Evolutionary conservation across 2,113 vertebrate species (phyloP).

Genomic region (Daphoenositta chrysoptera): DNA sequence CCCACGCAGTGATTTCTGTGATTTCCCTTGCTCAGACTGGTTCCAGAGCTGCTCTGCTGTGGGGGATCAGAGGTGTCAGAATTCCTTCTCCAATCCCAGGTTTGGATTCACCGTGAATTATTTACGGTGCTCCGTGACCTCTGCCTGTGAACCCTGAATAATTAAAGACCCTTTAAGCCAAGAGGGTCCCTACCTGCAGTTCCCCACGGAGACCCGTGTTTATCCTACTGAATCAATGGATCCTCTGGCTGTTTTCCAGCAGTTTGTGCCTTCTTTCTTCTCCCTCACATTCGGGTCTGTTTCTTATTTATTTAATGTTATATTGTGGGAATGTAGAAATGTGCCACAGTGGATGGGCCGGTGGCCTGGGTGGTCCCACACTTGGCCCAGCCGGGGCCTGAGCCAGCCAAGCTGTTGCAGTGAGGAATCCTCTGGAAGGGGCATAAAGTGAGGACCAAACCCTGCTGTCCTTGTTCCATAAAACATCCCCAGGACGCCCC

Average conservation of each 20-base stretch:
- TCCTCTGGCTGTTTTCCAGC: not conserved
- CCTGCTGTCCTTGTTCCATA: not conserved
- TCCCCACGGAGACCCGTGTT: fast-evolving
- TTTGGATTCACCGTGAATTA: not conserved
- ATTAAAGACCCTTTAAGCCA: not conserved
- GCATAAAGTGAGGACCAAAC: not conserved
- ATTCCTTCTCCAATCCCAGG: not conserved
- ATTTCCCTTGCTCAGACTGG: not conserved
- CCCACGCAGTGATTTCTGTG: fast-evolving
- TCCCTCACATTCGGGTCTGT: not conserved
- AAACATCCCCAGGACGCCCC: not conserved
- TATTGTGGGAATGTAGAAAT: not conserved
- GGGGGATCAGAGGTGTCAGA: not conserved
- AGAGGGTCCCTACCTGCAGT: not conserved
- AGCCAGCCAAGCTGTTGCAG: not conserved
- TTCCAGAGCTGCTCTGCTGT: not conserved
- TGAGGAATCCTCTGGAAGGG: not conserved
- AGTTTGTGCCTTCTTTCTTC: not conserved
- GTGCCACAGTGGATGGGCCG: not conserved
- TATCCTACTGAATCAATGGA: not conserved
- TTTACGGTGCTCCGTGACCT: fast-evolving
- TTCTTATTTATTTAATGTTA: not conserved
- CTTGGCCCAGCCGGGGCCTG: not conserved
- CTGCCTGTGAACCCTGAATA: not conserved
- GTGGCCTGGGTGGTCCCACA: not conserved